Evolutionary conservation across 2,888 invertebrate genomes (phyloP), one percentile per base, ranked within the genome.

Genomic region (Orthosia incerta): DNA sequence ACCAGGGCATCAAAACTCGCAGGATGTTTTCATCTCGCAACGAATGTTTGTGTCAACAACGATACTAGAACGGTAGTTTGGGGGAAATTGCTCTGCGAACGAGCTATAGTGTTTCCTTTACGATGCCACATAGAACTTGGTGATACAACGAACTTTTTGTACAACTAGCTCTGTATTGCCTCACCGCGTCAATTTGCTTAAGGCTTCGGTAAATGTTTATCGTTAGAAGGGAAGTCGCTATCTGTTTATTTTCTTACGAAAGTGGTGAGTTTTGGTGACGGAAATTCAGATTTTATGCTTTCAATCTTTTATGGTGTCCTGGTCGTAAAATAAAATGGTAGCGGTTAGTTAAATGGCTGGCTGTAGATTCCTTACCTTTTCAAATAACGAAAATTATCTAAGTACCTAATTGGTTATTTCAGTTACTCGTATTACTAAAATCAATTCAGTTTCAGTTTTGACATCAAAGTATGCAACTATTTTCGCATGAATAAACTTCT

Each of bases 21-120:
- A 91, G 93, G 94, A 94, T 94, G 94, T 95, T 94, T 94, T 93
- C 90, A 85, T 88, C 85, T 87, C 83, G 74, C 84, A 78, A 39
- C 69, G 57, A 89, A 89, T 94, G 93, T 94, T 94, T 95, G 87
- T 91, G 90, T 93, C 93, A 95, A 94, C 93, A 94, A 64, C 85
- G 91, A 90, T 89, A 89, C 76, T 76, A 61, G 57, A 68, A 55
- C 67, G 70, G 73, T 60, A 74, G 71, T 83, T 86, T 75, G 81
- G 69, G 78, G 82, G 64, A 87, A 89, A 88, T 86, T 77, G 83
- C 67, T 71, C 77, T 76, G 80, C 76, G 82, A 62, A 75, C 82
- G 74, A 75, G 64, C 71, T 73, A 74, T 86, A 78, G 74, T 79
- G 76, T 80, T 85, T 83, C 83, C 79, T 85, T 81, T 80, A 82